A percentile compares a stretch with the other conserved stretches of the same genome.
These are phyloP conservation scores for Ricordea florida DNA, from an alignment of 92 coral and sea anemone genomes.

Conservation along the genomic window DNA sequence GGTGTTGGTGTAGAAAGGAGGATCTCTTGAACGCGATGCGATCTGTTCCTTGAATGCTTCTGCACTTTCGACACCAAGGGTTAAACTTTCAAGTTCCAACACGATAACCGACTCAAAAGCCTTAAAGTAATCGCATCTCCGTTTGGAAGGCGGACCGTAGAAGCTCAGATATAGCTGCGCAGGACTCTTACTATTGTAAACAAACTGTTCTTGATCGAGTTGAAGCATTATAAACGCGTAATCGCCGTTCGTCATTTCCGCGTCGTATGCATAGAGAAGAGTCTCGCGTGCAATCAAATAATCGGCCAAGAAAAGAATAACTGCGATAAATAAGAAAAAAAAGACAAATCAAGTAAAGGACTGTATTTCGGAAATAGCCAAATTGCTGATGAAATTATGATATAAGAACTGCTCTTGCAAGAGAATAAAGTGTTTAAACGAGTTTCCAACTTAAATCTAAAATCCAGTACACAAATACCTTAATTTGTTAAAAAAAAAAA, in stretches of 20 bases:
- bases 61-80: neutral
- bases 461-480: no score
- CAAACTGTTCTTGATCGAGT: slow-evolving; percentile 13
- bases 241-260: slow-evolving; percentile 49
- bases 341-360: neutral
- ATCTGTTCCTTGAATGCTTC: neutral
- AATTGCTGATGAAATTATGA: no score
- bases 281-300: slow-evolving; percentile 56
- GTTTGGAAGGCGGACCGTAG: no score
- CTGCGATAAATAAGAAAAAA: neutral
- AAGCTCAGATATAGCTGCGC: neutral
- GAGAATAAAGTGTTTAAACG: no score
- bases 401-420: no score
- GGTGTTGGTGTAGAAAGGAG: no score
- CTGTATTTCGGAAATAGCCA: no score
- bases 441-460: no score
- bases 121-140: neutral
- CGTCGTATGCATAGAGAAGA: slow-evolving; percentile 45
- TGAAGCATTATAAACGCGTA: slow-evolving; percentile 72
- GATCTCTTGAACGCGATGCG: neutral
- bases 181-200: neutral
- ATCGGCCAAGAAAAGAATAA: slow-evolving; percentile 45
- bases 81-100: slow-evolving; percentile 2
- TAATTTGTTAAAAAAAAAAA: no score
- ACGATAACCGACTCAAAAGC: slow-evolving; percentile 10